Evolutionary conservation across 2,113 vertebrate species (phyloP), one percentile per base, ranked within the genome.

Genomic region (Gyps fulvus): DNA sequence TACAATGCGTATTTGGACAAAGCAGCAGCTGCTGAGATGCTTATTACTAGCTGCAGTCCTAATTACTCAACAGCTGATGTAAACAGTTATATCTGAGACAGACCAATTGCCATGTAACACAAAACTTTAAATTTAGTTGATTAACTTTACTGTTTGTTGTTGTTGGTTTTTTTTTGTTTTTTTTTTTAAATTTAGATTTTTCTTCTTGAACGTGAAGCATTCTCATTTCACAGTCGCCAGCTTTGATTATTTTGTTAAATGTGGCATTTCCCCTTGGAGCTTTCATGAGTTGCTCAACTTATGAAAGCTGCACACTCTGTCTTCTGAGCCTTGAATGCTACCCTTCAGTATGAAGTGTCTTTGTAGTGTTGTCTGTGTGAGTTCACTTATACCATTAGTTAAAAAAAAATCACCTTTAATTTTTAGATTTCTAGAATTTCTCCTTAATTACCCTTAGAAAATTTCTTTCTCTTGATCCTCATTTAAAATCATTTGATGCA

Each of bases 181-280:
- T 67, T 78, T 72, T 69, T 58, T 14, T 54, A 7, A 69, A 59
- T 50, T 58, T 67, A 27, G 43, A 8, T 78, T 85, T 92, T 90
- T 65, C 36, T 78, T 74, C 67, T 63, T 59, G 34, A 62, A 31
- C 26, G 16, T 55, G 78, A 83, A 76, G 20, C n/a, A 25, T 87
- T 79, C 47, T 93, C 11, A 10, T 87, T 89, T 84, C 43, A 47
- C 18, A 47, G 59, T 87, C 93, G 63, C 63, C 73, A 59, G 38
- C 58, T 91, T 54, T 89, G 42, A 93, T 91, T 95, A 62, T 81
- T 84, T 93, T 87, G 81, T 83, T 90, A 49, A 84, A 95, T 27
- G 8, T 59, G 40, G 49, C 31, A 31, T 96, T 91, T 87, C 36
- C 40, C 59, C 49, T 66, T 76, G 49, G 87, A 91, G 73, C 73